These are phyloP conservation scores for Euzetes globulus DNA, from an alignment of 2,888 invertebrate genomes.

Conservation along the genomic window DNA sequence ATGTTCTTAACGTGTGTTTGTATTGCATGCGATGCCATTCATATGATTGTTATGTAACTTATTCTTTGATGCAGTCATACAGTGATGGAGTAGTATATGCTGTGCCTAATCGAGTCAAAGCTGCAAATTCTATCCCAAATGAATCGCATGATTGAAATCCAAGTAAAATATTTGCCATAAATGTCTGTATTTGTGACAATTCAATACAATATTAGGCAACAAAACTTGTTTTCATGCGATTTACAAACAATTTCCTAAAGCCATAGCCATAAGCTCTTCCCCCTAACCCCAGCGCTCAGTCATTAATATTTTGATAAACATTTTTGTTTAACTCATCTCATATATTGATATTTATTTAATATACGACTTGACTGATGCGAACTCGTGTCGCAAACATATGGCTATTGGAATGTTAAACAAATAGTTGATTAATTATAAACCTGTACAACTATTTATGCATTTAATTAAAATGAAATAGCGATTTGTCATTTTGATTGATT, in stretches of 20 bases:
- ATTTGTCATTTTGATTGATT: slow-evolving; percentile 14
- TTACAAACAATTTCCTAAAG: too few species aligned
- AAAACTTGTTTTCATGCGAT: background rate
- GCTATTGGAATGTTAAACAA: background rate
- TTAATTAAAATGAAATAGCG: background rate
- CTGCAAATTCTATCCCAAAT: background rate
- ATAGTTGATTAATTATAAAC: slow-evolving; percentile 4
- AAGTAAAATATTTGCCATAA: background rate
- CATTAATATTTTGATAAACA: background rate
- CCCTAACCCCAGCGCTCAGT: background rate
- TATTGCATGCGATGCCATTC: background rate
- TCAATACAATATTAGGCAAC: slow-evolving; percentile 6
- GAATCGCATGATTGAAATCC: slow-evolving; percentile 1
- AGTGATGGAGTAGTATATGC: background rate
- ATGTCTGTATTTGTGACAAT: background rate
- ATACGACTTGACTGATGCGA: background rate
- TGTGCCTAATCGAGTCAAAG: background rate
- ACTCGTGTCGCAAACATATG: slow-evolving; percentile 1
- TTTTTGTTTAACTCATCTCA: too few species aligned
- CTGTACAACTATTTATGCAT: background rate
- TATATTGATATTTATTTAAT: too few species aligned
- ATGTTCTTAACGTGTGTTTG: background rate
- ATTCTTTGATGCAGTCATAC: background rate
- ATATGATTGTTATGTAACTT: background rate
- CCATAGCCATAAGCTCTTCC: too few species aligned